Evolutionary conservation across 2,888 invertebrate species (phyloP), one percentile per base, ranked within the genome.

Genomic region (Gymnocheta viridis): DNA sequence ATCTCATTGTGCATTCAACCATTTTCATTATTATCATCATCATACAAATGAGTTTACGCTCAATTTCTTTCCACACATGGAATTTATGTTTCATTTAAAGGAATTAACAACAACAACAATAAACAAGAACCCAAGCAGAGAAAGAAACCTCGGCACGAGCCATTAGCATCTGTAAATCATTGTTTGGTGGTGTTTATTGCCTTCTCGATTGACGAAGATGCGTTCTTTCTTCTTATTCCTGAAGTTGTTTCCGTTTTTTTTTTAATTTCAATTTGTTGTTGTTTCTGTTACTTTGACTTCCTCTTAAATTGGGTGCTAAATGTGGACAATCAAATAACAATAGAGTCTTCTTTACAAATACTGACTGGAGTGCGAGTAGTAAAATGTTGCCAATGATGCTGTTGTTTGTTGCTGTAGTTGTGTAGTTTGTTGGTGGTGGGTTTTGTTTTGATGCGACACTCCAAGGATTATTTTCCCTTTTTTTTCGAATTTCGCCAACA

Each of bases 281-380:
- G 81, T 56, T 69, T 44, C 27, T 64, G 49, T 69, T 47, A 32
- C 32, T 56, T 41, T 74, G 67, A 72, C 69, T 83, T 72, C 62
- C 81, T 84, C 24, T 67, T 73, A 81, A 84, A 84, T 84, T 84
- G 81, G 73, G 84, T 84, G 84, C 81, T 84, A 81, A 84, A 84
- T 84, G 73, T 56, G 72, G 80, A 81, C 81, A 72, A 73, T 73
- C 74, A 35, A n/a, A 74, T 44, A 81, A 84, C 76, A 84, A 81
- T 84, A 77, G 76, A 78, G 4, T 22, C 66, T 44, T 22, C 66
- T 44, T 19, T n/a, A 22, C 76, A 82, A 41, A 29, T n/a, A 32
- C 19, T n/a, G 22, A 66, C 5, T 64, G 32, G 29, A 32, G n/a
- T 49, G 51, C 49, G 72, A 56, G 64, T 56, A 44, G 44, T 35